These are phyloP conservation scores for Strigamia transsilvanica DNA, from an alignment of 2,888 invertebrate genomes.

Conservation along the genomic window DNA sequence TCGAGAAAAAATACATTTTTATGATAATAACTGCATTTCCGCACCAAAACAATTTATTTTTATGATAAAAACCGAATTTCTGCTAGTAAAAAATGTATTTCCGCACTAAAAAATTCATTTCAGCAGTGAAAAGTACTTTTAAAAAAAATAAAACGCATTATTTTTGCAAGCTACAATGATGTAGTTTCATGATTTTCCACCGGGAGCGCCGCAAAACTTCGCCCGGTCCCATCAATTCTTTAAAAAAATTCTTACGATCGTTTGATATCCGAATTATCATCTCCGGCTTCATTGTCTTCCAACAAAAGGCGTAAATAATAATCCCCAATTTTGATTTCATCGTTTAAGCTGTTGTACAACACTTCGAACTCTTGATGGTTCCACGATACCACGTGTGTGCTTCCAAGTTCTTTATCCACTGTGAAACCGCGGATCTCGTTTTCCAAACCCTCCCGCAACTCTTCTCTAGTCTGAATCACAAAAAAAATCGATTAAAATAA, in stretches of 20 bases:
- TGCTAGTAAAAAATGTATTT: too few relatives aligned
- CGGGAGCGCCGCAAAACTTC: too few relatives aligned
- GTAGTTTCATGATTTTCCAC: too few relatives aligned
- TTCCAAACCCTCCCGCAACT: constrained; percentile 88
- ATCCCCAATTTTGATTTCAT: constrained; percentile 98
- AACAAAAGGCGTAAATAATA: constrained; percentile 94
- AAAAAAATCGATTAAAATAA: constrained; percentile 50
- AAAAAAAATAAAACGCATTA: too few relatives aligned
- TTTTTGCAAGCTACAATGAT: too few relatives aligned
- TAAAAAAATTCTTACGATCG: constrained; percentile 78
- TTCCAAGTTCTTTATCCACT: constrained; percentile 82
- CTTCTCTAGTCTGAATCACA: constrained; percentile 84
- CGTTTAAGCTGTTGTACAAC: constrained; percentile 89
- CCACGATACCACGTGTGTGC: constrained; percentile 83
- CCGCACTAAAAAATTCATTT: too few relatives aligned
- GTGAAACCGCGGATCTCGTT: constrained; percentile 90
- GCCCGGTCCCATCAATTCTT: too few relatives aligned
- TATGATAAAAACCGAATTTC: too few relatives aligned
- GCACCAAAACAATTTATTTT: too few relatives aligned
- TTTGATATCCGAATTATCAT: constrained; percentile 75
- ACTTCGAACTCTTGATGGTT: constrained; percentile 98
- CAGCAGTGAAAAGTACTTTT: too few relatives aligned
- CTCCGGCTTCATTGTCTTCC: constrained; percentile 76
- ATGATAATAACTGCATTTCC: too few relatives aligned
- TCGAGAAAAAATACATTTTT: too few relatives aligned